Evolutionary conservation across 2,113 vertebrate genomes (phyloP).

Genomic region (Anser brachyrhynchus): DNA sequence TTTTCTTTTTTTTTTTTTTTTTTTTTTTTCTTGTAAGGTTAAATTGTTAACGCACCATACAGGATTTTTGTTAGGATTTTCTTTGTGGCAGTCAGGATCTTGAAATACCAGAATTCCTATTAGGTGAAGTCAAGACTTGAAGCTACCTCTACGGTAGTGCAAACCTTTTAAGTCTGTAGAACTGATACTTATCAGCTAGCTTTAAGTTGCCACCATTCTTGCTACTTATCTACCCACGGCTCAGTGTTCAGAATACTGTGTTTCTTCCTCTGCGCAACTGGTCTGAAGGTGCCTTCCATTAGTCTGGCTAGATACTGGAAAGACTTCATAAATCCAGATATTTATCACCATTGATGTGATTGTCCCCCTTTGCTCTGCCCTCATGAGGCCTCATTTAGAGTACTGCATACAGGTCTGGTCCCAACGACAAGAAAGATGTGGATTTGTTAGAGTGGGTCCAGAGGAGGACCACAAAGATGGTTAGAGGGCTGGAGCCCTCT

Average conservation of each 20-base stretch:
- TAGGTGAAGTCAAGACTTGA: neutral
- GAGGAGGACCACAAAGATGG: no score
- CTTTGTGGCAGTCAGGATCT: neutral
- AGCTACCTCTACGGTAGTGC: neutral
- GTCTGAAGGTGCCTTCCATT: neutral
- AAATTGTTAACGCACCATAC: neutral
- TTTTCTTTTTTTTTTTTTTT: neutral
- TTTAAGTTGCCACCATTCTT: neutral
- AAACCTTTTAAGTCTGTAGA: neutral
- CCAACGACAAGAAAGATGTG: no score
- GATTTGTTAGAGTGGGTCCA: no score
- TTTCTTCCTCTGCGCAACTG: neutral
- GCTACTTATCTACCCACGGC: neutral
- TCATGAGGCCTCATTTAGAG: no score
- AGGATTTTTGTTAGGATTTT: neutral
- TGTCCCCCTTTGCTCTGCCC: no score
- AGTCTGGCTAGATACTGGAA: neutral
- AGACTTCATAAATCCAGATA: neutral
- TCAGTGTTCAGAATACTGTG: neutral
- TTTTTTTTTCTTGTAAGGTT: neutral
- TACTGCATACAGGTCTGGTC: no score
- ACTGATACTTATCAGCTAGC: neutral
- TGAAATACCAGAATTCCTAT: neutral
- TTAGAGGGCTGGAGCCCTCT: no score
- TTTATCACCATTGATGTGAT: neutral